phyloP scores from a whole-genome alignment of 2,113 vertebrate genomes.

The Labeo rohita region DNA sequence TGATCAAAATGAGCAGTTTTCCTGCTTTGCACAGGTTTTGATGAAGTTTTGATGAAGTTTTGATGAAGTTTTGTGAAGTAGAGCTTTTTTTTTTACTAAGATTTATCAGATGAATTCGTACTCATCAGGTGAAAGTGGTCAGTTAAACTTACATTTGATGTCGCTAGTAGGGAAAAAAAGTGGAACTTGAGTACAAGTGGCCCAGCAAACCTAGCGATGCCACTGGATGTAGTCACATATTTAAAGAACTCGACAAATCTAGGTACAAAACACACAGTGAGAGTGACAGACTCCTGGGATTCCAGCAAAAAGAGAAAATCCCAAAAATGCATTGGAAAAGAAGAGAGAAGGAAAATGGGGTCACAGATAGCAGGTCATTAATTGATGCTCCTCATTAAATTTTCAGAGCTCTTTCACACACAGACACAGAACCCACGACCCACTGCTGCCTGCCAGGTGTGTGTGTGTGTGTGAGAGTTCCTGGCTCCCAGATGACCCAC shows the following conservation, averaged over 20 bases:
- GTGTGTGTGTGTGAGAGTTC: conserved; percentile 18
- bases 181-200: neutral
- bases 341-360: conserved; percentile 34
- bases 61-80: conserved; percentile 21
- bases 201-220: neutral
- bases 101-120: neutral
- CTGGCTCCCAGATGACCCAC: conserved; percentile 48
- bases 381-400: conserved; percentile 57
- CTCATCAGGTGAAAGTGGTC: neutral
- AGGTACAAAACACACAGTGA: conserved; percentile 2
- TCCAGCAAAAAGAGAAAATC: neutral
- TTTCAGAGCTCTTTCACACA: conserved; percentile 52
- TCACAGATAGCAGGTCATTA: conserved; percentile 49
- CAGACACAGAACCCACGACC: conserved; percentile 41
- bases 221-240: neutral
- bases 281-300: neutral
- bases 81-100: neutral
- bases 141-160: neutral
- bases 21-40: conserved; percentile 27
- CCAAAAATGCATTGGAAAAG: neutral
- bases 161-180: neutral
- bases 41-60: conserved; percentile 29
- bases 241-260: conserved; percentile 9
- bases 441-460: conserved; percentile 48
- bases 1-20: neutral